phyloP scores from a whole-genome alignment of 2,888 invertebrate species.

The Podotricha telesiphe region DNA sequence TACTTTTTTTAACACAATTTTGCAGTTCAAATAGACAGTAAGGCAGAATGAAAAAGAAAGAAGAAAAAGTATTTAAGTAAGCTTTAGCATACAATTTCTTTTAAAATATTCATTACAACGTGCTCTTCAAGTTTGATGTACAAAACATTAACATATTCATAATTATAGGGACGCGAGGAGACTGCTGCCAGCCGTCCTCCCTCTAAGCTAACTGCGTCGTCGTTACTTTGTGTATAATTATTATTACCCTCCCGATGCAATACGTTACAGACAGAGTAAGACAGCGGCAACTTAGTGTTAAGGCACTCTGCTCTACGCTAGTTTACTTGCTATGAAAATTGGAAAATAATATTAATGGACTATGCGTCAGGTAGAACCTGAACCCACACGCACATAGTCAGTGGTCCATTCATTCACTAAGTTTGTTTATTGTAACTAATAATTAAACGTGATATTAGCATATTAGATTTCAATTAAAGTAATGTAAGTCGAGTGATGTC shows the following conservation, averaged over 20 bases:
- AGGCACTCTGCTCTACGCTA: no score
- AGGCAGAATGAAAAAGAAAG: background rate
- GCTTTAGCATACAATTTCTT: background rate
- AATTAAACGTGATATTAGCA: background rate
- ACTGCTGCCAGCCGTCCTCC: background rate
- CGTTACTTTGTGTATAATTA: constrained; percentile 19
- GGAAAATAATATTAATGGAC: no score
- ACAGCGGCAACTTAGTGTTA: no score
- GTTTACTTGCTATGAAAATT: no score
- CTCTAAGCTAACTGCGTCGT: constrained; percentile 19
- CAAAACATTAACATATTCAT: constrained; percentile 4
- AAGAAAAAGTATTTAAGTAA: no score
- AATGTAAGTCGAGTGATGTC: background rate
- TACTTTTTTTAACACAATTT: background rate
- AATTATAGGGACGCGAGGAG: background rate
- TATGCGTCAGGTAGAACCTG: no score
- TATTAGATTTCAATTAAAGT: background rate
- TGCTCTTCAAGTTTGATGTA: background rate
- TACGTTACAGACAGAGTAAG: constrained; percentile 5
- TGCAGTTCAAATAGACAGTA: background rate
- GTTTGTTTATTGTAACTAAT: background rate
- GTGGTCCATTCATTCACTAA: no score
- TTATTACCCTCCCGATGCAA: constrained; percentile 26
- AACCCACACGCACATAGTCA: no score
- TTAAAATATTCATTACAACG: constrained; percentile 1